phyloP scores from a whole-genome alignment of 1,140 invertebrate species.

The Nasonia vitripennis region DNA sequence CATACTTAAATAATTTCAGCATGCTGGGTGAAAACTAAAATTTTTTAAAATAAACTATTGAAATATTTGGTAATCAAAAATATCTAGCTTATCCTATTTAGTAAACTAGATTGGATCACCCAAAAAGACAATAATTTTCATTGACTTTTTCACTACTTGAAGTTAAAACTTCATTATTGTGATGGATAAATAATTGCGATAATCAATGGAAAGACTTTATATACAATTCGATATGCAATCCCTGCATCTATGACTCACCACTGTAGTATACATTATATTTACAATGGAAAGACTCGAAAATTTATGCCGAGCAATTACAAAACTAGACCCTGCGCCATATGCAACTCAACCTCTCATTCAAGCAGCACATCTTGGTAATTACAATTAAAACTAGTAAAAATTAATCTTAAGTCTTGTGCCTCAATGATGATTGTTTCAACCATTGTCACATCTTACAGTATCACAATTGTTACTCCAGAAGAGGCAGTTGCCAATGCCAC shows the following conservation, averaged over 20 bases:
- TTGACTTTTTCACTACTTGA: constrained; percentile 22
- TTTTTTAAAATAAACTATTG: neutral
- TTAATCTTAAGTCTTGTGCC: constrained; percentile 37
- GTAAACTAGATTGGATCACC: neutral
- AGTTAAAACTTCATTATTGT: constrained; percentile 18
- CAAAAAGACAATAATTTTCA: constrained; percentile 32
- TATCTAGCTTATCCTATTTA: neutral
- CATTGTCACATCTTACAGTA: constrained; percentile 82
- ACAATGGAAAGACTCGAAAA: constrained; percentile 49
- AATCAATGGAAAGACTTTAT: constrained; percentile 48
- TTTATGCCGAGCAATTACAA: constrained; percentile 40
- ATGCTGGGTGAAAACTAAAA: neutral
- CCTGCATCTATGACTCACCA: constrained; percentile 40
- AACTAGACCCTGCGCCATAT: constrained; percentile 38
- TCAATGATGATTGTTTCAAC: constrained; percentile 61
- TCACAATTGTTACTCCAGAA: constrained; percentile 91
- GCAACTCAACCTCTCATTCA: constrained; percentile 29
- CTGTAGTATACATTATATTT: constrained; percentile 51
- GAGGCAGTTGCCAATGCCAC: constrained; percentile 94
- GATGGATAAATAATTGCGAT: constrained; percentile 37
- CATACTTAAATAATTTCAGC: neutral
- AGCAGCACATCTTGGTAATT: constrained; percentile 37
- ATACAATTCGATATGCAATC: constrained; percentile 47
- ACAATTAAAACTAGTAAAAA: constrained; percentile 46
- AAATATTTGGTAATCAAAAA: neutral